Percentiles rank a stretch among this genome's conserved stretches.
phyloP scores from a whole-genome alignment of 1,140 invertebrate species.

The Lethrus apterus region DNA sequence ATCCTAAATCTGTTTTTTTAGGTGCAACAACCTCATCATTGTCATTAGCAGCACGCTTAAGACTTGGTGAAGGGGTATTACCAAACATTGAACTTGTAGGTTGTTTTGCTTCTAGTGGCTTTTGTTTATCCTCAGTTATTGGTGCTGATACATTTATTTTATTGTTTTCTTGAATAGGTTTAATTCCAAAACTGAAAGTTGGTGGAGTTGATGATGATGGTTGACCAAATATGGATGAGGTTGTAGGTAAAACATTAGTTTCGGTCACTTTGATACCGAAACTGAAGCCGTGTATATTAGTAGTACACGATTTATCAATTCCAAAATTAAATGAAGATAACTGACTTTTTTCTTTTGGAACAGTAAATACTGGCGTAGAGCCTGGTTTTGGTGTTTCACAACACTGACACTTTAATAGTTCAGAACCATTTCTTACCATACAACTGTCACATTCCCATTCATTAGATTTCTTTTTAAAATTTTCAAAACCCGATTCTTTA shows the following conservation, averaged over 20 bases:
- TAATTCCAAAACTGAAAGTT: constrained; percentile 7
- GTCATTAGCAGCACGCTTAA: not conserved
- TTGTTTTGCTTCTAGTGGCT: not conserved
- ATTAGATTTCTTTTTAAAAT: constrained; percentile 34
- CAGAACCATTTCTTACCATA: constrained; percentile 49
- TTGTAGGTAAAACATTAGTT: not conserved
- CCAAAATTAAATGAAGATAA: constrained; percentile 40
- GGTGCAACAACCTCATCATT: not conserved
- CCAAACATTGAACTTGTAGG: not conserved
- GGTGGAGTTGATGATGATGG: not conserved
- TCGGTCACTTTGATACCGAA: not conserved
- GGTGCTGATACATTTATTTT: not conserved
- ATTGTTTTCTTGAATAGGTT: constrained; percentile 1
- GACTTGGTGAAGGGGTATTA: not conserved
- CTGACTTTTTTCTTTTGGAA: constrained; percentile 16
- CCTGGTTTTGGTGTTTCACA: constrained; percentile 41
- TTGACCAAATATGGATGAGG: not conserved
- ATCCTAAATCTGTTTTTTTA: not conserved
- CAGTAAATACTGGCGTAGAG: not conserved
- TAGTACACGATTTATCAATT: constrained; percentile 23
- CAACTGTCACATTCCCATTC: constrained; percentile 42
- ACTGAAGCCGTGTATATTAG: not conserved
- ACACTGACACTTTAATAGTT: constrained; percentile 44
- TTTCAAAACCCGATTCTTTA: constrained; percentile 20
- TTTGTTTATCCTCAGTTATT: not conserved